Evolutionary conservation across 92 coral and sea anemone genomes (phyloP).

Genomic region (Epizoanthus stellaris): DNA sequence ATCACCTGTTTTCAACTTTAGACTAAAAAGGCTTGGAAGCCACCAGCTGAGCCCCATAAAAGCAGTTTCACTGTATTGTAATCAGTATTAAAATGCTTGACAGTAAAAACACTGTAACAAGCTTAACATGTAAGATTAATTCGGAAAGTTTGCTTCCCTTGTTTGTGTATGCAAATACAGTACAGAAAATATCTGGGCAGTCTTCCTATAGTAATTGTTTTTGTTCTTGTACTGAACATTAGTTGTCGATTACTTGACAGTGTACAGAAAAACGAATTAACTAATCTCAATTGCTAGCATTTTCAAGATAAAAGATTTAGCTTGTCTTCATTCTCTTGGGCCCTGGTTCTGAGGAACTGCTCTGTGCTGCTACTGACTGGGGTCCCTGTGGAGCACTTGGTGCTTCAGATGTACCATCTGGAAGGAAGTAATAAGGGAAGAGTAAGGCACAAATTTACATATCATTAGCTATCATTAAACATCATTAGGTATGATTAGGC

Average conservation of each 20-base stretch:
- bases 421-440: neutral
- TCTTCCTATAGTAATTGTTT: neutral
- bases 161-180: neutral
- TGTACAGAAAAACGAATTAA: neutral
- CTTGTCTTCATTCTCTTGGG: conserved; percentile 45
- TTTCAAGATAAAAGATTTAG: neutral
- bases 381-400: conserved; percentile 14
- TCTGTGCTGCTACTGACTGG: conserved; percentile 26
- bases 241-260: conserved; percentile 8
- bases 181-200: neutral
- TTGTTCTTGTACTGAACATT: neutral
- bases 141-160: neutral
- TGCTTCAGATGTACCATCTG: conserved; percentile 29
- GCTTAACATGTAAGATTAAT: no score
- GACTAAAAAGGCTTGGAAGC: no score
- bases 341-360: conserved; percentile 21
- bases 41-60: no score
- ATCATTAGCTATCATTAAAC: no score
- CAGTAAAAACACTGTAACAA: no score
- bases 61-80: no score
- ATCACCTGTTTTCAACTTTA: no score
- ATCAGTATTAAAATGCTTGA: no score
- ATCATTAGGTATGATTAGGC: no score
- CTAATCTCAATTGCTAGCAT: neutral
- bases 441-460: no score